Base-by-base conservation (phyloP, 2,888 invertebrate species). In the Cotesia congregata region DNA sequence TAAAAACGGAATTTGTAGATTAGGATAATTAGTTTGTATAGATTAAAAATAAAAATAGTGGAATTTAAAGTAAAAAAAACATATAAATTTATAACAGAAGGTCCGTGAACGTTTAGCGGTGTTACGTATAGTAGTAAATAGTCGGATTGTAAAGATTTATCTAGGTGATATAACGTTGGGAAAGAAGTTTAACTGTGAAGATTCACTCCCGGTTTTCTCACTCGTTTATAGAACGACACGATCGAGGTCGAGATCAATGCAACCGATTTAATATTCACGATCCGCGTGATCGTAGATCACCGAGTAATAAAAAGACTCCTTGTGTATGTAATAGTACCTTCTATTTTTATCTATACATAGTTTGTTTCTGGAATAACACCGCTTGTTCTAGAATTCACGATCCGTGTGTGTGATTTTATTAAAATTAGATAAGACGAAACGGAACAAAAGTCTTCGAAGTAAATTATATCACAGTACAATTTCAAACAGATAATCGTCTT, bases 191-290 rank as follows among this genome's bases (percentile, higher is more conserved):
- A 50, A 50, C 50, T 38, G 15, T 67, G 41, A 69, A 75, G 69
- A 41, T 40, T 64, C n/a, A 67, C 60, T 61, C 15, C 67, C 6
- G n/a, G 75, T 30, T 64, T 67, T 67, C 67, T 75, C 75, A 50
- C 68, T 62, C 67, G 67, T 12, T 62, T 12, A 38, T n/a, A 39
- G 61, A 40, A 39, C 9, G 69, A 76, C 41, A 62, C 62, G 62
- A 65, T 67, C 4, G 68, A 38, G 64, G 75, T 67, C 15, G 67
- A 67, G 67, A 70, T 69, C 71, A 74, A 61, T 30, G 69, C 39
- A 67, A 50, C 30, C 39, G 69, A 71, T 79, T 79, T 75, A 79
- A 77, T 79, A 80, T 75, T 77, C 75, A 70, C 76, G 74, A 74
- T 78, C 67, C 20, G 62, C 39, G 41, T 74, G 77, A 78, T 78